Evolutionary conservation across 2,113 vertebrate genomes (phyloP).

Genomic region (Otolemur garnettii): DNA sequence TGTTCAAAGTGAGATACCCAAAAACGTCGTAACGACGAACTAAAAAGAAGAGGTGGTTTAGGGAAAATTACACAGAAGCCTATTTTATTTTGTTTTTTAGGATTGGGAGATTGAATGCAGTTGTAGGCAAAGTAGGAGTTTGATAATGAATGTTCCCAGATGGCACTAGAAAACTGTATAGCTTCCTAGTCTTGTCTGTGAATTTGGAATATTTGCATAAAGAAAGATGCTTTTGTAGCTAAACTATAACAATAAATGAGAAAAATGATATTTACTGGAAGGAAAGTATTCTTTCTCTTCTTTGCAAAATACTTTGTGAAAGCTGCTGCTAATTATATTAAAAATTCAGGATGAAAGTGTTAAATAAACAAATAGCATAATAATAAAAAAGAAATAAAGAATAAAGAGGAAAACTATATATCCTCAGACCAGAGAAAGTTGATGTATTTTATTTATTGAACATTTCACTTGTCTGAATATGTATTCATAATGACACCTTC

Average conservation of each 20-base stretch:
- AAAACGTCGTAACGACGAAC: not conserved
- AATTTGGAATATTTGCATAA: conserved; percentile 10
- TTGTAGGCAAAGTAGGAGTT: not conserved
- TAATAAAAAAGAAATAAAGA: not conserved
- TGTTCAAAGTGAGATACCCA: conserved; percentile 39
- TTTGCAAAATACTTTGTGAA: not conserved
- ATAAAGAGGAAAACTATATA: not conserved
- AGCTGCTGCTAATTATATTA: not conserved
- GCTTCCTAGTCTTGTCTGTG: not conserved
- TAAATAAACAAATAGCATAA: not conserved
- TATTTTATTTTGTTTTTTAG: not conserved
- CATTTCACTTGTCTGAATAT: not conserved
- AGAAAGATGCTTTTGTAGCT: not conserved
- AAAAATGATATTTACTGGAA: conserved; percentile 36
- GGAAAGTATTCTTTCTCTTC: conserved; percentile 11
- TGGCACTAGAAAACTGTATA: not conserved
- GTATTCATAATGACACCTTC: not conserved
- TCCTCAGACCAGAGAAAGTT: not conserved
- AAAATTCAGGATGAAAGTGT: not conserved
- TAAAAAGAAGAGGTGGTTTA: not conserved
- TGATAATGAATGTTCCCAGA: conserved; percentile 5
- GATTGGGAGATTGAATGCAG: not conserved
- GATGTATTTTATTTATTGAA: not conserved
- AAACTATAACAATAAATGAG: not conserved
- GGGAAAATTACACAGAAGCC: not conserved